Base-by-base conservation (phyloP, 2,113 vertebrate species). In the Salvelinus sp. region DNA sequence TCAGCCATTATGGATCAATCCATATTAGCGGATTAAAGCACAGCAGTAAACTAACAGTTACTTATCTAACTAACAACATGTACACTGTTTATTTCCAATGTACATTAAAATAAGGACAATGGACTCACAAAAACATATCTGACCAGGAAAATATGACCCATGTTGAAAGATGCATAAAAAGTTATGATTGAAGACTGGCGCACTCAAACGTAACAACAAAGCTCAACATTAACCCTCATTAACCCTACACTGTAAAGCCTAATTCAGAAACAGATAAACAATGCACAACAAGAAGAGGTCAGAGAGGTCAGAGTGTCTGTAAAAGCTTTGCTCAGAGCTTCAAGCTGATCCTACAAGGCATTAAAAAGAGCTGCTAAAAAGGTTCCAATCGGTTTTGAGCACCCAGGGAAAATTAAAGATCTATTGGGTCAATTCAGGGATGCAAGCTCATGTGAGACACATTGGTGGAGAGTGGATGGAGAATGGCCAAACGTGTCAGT, bases 381-480 rank as follows among this genome's bases (percentile, higher is more conserved):
- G 38, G 48, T 73, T 50, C 75, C 23, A 47, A 63, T 72, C 70
- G 77, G 70, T 83, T 82, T 76, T 83, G 72, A 81, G 79, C 69
- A 79, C 72, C 76, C 60, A 48, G 82, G 76, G 67, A 81, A 77
- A 72, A 70, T 33, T 27, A 66, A 38, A 88, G 80, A 75, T 79
- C 58, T 20, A 44, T 44, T 74, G 79, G 87, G 88, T 88, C 86
- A 85, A 38, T 77, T 79, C 80, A 84, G 85, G 86, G 87, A 85
- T 6, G 20, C 87, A 89, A 89, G 89, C 79, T 89, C 90, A 84
- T 89, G 47, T 64, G 87, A 89, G 86, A 91, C 86, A 79, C 73
- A 73, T 77, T 80, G 84, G 76, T 80, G 38, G 38, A 38, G 68
- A 25, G 47, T 13, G 69, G 79, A 80, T 12, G 70, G 79, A 80